Evolutionary conservation across 2,888 invertebrate species (phyloP).

Genomic region (Thera britannica): DNA sequence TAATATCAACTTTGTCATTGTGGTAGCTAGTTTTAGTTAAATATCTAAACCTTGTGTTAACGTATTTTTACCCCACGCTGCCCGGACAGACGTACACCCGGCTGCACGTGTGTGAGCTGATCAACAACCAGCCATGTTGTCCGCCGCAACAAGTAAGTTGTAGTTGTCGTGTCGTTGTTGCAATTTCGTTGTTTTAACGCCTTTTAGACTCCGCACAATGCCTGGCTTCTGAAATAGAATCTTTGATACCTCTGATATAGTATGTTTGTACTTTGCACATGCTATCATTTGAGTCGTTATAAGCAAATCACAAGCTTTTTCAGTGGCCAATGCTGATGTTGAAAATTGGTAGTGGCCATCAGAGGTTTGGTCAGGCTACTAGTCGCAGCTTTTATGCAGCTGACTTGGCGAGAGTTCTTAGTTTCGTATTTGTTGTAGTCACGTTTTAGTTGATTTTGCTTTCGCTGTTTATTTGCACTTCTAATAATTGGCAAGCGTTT

Average conservation of each 20-base stretch:
- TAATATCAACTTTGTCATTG: background rate
- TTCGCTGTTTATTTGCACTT: slow-evolving; percentile 2
- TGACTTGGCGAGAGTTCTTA: background rate
- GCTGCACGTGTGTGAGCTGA: slow-evolving; percentile 93
- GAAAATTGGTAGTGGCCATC: background rate
- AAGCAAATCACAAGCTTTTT: background rate
- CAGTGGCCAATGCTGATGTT: background rate
- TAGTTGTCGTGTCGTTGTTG: slow-evolving; percentile 30
- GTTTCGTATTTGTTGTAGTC: background rate
- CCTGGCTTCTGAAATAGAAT: background rate
- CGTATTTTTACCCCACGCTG: slow-evolving; percentile 72
- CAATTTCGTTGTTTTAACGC: slow-evolving; percentile 23
- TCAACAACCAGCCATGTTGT: slow-evolving; percentile 94
- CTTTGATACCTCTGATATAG: background rate
- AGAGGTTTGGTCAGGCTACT: background rate
- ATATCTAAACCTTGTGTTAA: slow-evolving; percentile 59
- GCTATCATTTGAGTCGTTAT: background rate
- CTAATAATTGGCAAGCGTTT: background rate
- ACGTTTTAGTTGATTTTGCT: slow-evolving; percentile 16
- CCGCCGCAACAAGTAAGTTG: slow-evolving; percentile 86
- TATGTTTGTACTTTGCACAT: background rate
- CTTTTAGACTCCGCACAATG: background rate
- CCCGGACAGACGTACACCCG: slow-evolving; percentile 94
- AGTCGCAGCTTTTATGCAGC: no score
- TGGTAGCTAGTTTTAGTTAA: slow-evolving; percentile 2